Base-by-base conservation (phyloP, 1,140 invertebrate genomes). In the Drosophila subpulchrella region DNA sequence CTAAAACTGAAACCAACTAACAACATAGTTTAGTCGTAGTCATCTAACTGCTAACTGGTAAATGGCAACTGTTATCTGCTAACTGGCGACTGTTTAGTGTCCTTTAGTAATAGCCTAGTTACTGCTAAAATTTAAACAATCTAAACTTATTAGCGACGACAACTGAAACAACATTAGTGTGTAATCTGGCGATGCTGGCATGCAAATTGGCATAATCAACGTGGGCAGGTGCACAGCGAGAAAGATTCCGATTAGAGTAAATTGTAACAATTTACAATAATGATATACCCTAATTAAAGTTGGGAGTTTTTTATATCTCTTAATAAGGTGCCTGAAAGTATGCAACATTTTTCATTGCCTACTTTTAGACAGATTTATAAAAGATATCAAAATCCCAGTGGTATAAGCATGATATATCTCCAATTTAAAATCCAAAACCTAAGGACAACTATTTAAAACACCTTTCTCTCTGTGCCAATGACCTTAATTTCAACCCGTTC, bases 191-290 rank as follows among this genome's bases (percentile, higher is more conserved):
- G 57, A 42, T 72, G 42, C 59, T 75, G 70, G 74, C 81, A 84
- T 84, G 76, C 81, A 83, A 83, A 83, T 79, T 75, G 80, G 79
- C 70, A 75, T 78, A 82, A 82, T 53, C 48, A 42, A 72, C 56
- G 59, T 42, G 44, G 57, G 17, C 24, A 38, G 34, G 42, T 34
- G 44, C 39, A 63, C 58, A 62, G 58, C 12, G 30, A 24, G 44
- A 67, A 67, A 39, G 10, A 1, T 4, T 12, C 12, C 2, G 0
- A 15, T 0, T 4, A 0, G 20, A 11, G 1, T 17, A 2, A 15
- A 17, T 20, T 39, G 1, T 4, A 24, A 2, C 8, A 41, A 27
- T 27, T 27, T 27, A 0, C 2, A 20, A 20, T 20, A 3, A 4
- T 27, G 1, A 20, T 20, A 20, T 20, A 20, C 0, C 20, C 4